These are phyloP conservation scores for Zaprionus nigranus DNA, from an alignment of 1,140 invertebrate genomes.

Conservation along the genomic window DNA sequence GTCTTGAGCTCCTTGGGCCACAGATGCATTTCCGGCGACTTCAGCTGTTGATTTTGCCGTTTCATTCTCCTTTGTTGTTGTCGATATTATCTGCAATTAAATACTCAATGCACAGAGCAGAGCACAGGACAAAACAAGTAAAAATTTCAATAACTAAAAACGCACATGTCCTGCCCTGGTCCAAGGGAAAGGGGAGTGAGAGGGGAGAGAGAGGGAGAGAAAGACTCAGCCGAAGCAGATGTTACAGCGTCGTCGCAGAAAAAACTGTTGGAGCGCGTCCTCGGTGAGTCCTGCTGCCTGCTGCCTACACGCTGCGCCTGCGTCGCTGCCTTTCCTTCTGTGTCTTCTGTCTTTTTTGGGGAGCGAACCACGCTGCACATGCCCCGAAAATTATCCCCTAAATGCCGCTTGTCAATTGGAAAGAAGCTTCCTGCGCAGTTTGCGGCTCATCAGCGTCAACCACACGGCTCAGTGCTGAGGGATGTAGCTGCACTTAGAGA, in stretches of 20 bases:
- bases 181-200: constrained; percentile 9
- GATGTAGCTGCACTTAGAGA: constrained; percentile 30
- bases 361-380: constrained; percentile 54
- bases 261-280: constrained; percentile 75
- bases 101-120: constrained; percentile 77
- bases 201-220: constrained; percentile 6
- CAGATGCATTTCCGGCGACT: constrained; percentile 72
- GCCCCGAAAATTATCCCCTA: constrained; percentile 75
- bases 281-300: constrained; percentile 27
- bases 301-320: constrained; percentile 53
- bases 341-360: constrained; percentile 19
- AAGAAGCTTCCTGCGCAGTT: constrained; percentile 74
- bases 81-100: constrained; percentile 83
- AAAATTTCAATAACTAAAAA: constrained; percentile 83
- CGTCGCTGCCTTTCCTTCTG: constrained; percentile 14
- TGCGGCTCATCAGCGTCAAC: constrained; percentile 76
- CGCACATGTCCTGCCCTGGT: constrained; percentile 69
- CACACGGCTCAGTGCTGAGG: constrained; percentile 27
- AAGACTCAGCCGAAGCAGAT: constrained; percentile 50
- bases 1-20: constrained; percentile 10
- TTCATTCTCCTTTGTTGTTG: constrained; percentile 61
- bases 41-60: constrained; percentile 72
- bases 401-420: constrained; percentile 72
- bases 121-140: constrained; percentile 70
- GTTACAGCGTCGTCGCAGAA: constrained; percentile 50